Conservation (phyloP, 2,113 vertebrate genomes). For the Pelobates fuscus region DNA sequence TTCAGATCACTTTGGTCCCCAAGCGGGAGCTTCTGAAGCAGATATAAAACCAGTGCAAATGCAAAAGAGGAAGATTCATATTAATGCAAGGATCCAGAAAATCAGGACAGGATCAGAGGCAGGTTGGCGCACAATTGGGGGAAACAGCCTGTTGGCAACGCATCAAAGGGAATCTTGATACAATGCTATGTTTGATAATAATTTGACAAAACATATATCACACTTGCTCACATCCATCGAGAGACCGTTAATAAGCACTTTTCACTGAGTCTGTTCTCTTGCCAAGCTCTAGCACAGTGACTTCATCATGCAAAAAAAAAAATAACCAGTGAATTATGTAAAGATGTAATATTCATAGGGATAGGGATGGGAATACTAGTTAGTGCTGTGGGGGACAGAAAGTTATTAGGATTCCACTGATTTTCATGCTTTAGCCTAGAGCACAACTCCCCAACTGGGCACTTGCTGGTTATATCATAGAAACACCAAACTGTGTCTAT, state of each 20-base stretch:
- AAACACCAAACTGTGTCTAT: too few relatives aligned
- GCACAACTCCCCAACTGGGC: too few relatives aligned
- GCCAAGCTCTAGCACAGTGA: too few relatives aligned
- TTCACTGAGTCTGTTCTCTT: background rate
- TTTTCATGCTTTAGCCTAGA: too few relatives aligned
- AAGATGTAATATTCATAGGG: too few relatives aligned
- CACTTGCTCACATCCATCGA: conserved; percentile 9
- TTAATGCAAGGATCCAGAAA: conserved; percentile 14
- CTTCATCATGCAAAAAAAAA: too few relatives aligned
- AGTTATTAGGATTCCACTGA: too few relatives aligned
- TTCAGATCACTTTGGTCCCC: conserved; percentile 75
- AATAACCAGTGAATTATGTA: too few relatives aligned
- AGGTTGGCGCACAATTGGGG: background rate
- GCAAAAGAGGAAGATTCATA: conserved; percentile 1
- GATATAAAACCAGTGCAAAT: conserved; percentile 13
- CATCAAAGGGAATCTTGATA: conserved; percentile 18
- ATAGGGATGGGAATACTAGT: too few relatives aligned
- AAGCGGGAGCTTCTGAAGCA: conserved; percentile 26
- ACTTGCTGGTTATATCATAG: too few relatives aligned
- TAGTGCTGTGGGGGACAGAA: too few relatives aligned
- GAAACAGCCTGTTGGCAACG: conserved; percentile 19
- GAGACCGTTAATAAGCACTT: background rate
- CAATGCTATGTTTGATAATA: conserved; percentile 25
- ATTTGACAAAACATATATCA: conserved; percentile 18
- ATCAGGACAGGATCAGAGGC: conserved; percentile 18